Conservation (phyloP, 92 coral and sea anemone genomes). For the Zoanthus solanderi region DNA sequence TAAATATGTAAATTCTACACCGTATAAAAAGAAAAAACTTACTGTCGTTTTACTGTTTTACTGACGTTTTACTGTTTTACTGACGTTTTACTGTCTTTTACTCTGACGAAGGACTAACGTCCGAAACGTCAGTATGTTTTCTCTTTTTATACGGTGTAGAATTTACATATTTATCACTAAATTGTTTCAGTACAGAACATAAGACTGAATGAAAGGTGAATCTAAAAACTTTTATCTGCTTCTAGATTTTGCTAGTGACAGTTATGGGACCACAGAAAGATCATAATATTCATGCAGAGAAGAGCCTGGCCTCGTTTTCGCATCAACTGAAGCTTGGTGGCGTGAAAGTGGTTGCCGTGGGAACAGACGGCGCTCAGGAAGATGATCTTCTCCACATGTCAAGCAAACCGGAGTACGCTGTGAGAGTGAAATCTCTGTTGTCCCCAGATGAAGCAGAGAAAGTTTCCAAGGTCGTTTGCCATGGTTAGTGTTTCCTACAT, state of each 20-base stretch:
- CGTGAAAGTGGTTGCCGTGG: conserved; percentile 80
- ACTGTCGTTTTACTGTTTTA: no score
- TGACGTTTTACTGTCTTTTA: no score
- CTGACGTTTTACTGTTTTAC: no score
- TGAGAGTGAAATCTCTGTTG: conserved; percentile 75
- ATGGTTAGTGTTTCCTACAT: conserved; percentile 61
- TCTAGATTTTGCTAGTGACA: conserved; percentile 75
- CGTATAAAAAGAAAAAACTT: no score
- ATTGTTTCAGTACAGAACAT: no score
- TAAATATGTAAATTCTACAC: no score
- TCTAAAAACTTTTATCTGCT: background rate
- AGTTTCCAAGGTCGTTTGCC: conserved; percentile 85
- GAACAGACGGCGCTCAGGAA: conserved; percentile 71
- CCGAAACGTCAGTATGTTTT: no score
- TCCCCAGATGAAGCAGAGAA: conserved; percentile 77
- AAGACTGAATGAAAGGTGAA: background rate
- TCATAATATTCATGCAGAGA: conserved; percentile 86
- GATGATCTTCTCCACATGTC: conserved; percentile 78
- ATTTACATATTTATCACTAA: no score
- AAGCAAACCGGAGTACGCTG: conserved; percentile 81
- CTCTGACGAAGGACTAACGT: no score
- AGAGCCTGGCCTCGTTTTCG: conserved; percentile 87
- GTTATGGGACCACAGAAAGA: conserved; percentile 91
- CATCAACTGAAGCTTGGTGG: conserved; percentile 84
- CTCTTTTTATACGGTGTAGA: no score